Conservation (phyloP, 1,140 invertebrate genomes). For the Papilio xuthus region DNA sequence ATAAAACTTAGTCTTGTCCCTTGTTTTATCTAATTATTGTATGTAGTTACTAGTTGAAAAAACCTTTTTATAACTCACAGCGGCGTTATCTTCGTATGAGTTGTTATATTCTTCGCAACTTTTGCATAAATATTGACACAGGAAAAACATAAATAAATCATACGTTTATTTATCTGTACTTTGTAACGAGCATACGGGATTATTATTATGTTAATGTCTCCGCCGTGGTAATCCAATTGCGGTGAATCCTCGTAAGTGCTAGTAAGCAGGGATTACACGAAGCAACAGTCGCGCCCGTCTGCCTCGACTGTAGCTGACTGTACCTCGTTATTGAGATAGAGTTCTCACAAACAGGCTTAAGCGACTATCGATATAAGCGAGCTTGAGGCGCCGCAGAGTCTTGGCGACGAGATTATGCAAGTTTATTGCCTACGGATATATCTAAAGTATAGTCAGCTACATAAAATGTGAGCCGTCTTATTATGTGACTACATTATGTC, state of each 20-base stretch:
- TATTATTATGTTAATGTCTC: constrained; percentile 22
- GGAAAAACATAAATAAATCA: background rate
- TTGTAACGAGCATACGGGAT: background rate
- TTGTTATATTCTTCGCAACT: background rate
- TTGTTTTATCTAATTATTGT: background rate
- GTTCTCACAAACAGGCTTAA: constrained; percentile 17
- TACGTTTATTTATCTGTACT: constrained; percentile 9
- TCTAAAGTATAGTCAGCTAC: background rate
- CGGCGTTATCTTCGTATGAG: background rate
- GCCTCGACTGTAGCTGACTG: background rate
- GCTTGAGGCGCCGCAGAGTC: background rate
- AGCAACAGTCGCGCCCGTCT: background rate
- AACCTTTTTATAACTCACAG: background rate
- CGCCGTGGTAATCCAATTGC: constrained; percentile 27
- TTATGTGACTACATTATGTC: too few relatives aligned
- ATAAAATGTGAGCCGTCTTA: background rate
- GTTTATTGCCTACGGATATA: background rate
- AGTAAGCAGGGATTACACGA: constrained; percentile 21
- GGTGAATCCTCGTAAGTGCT: constrained; percentile 15
- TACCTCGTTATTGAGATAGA: constrained; percentile 3
- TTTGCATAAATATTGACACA: background rate
- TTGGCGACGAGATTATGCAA: constrained; percentile 7
- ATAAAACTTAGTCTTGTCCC: background rate
- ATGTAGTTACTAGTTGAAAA: background rate
- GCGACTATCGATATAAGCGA: background rate